Conservation (phyloP, 1,140 invertebrate species). For the Neomicropteryx cornuta region DNA sequence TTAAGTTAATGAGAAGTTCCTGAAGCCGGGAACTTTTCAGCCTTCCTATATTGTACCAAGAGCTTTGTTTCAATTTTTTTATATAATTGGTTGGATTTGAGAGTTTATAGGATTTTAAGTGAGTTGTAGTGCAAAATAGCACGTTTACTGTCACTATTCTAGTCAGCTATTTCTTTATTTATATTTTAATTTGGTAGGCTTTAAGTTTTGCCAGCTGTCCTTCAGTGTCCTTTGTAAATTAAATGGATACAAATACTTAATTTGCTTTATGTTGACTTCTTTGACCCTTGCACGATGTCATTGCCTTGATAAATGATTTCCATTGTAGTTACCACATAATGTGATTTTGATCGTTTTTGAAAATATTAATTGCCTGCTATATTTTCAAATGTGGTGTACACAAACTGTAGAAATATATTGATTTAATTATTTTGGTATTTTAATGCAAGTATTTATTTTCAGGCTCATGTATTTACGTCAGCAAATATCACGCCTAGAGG, state of each 20-base stretch:
- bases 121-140: too few relatives aligned
- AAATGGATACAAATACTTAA: background rate
- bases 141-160: too few relatives aligned
- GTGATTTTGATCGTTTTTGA: constrained; percentile 2
- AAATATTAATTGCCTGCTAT: background rate
- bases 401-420: background rate
- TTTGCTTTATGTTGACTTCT: background rate
- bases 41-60: too few relatives aligned
- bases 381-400: background rate
- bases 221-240: too few relatives aligned
- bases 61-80: too few relatives aligned
- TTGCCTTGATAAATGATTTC: background rate
- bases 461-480: constrained; percentile 85
- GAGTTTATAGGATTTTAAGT: too few relatives aligned
- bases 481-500: constrained; percentile 80
- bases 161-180: too few relatives aligned
- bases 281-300: background rate
- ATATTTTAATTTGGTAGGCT: too few relatives aligned
- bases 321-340: background rate
- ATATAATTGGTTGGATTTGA: too few relatives aligned
- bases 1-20: too few relatives aligned
- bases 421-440: background rate
- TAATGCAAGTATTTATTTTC: constrained; percentile 25
- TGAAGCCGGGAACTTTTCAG: too few relatives aligned
- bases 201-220: too few relatives aligned